A percentile compares a stretch with the other conserved stretches of the same genome.
Conservation (phyloP, 2,797 vertebrate genomes). For the Rhabdophis nuchalis region DNA sequence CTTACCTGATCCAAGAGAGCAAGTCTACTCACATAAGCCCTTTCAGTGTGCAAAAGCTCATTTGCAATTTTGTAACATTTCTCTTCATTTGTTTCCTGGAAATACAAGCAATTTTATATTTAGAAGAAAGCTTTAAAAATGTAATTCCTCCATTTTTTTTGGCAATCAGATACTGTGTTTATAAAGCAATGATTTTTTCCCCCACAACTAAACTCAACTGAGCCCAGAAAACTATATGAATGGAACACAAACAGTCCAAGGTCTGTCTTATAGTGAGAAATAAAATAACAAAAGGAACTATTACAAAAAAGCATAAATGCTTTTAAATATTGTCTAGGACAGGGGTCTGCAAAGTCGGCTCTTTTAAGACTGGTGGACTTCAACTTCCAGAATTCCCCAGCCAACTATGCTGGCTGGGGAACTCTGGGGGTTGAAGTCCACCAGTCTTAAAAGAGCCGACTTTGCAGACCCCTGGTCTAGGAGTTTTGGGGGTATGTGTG, state of each 20-base stretch:
- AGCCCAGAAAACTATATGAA: not conserved
- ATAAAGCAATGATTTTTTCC: not conserved
- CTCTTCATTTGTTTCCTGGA: constrained; percentile 91
- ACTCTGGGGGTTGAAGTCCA: too few species aligned
- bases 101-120: constrained; percentile 37
- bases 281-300: not conserved
- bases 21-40: constrained; percentile 88
- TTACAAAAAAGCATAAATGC: not conserved
- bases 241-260: not conserved
- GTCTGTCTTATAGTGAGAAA: not conserved
- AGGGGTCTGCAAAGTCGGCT: too few species aligned
- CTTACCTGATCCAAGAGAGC: constrained; percentile 89
- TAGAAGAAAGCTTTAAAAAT: not conserved
- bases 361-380: too few species aligned
- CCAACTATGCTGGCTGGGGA: too few species aligned
- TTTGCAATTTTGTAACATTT: constrained; percentile 95
- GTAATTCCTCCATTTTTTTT: not conserved
- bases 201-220: not conserved
- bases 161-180: not conserved
- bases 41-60: constrained; percentile 94
- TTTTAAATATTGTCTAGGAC: not conserved
- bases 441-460: too few species aligned
- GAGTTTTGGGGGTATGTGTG: too few species aligned
- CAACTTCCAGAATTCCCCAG: too few species aligned
- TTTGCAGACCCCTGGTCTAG: too few species aligned